Percentiles rank a stretch among this genome's conserved stretches.
Conservation (phyloP, 2,888 invertebrate species). For the Synergus japonicus region DNA sequence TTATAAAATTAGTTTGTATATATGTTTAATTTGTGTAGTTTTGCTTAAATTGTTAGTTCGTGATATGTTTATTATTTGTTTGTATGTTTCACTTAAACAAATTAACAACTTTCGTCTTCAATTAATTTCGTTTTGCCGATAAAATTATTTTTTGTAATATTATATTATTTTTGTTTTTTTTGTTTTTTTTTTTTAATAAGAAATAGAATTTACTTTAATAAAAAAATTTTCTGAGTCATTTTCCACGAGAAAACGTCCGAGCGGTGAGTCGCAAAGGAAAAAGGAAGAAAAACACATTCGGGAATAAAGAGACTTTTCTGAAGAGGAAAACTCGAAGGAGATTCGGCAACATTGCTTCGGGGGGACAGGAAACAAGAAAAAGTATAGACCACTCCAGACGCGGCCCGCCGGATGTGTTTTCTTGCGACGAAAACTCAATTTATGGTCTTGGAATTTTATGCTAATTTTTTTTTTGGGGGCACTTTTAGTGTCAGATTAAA, state of each 20-base stretch:
- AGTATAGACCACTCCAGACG: slow-evolving; percentile 31
- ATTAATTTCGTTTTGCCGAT: too few species aligned
- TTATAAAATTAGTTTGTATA: too few species aligned
- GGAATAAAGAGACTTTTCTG: neutral
- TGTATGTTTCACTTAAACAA: too few species aligned
- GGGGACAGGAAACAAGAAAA: slow-evolving; percentile 18
- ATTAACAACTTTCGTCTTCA: too few species aligned
- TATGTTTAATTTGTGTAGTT: too few species aligned
- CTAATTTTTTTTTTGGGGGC: slow-evolving; percentile 9
- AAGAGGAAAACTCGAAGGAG: slow-evolving; percentile 25
- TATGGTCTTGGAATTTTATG: slow-evolving; percentile 11
- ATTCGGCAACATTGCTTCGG: slow-evolving; percentile 28
- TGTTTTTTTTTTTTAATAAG: too few species aligned
- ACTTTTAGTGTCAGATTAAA: neutral
- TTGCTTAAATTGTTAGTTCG: too few species aligned
- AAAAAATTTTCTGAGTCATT: too few species aligned
- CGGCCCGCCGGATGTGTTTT: slow-evolving; percentile 31
- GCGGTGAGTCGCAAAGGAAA: neutral
- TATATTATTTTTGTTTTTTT: neutral
- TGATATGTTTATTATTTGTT: too few species aligned
- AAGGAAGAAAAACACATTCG: neutral
- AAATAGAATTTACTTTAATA: neutral
- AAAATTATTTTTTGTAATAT: too few species aligned
- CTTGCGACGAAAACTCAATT: slow-evolving; percentile 33
- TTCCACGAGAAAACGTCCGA: neutral